Conservation (phyloP, 2,888 invertebrate species). For the Nineta flava region DNA sequence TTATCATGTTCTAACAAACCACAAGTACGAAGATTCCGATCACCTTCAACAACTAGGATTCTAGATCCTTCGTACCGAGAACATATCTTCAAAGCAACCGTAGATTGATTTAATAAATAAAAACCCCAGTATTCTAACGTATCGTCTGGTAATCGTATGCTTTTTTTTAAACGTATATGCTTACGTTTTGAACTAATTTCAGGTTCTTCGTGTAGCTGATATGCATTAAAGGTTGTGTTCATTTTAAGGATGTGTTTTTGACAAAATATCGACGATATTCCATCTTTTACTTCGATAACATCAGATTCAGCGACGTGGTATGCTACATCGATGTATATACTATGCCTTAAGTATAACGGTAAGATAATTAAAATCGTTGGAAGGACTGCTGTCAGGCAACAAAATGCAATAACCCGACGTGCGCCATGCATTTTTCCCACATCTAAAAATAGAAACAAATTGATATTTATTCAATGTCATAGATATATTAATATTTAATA, state of each 20-base stretch:
- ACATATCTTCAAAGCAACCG: slow-evolving; percentile 61
- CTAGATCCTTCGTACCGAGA: slow-evolving; percentile 65
- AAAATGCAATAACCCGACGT: slow-evolving; percentile 61
- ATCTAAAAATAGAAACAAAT: slow-evolving; percentile 31
- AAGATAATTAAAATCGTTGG: slow-evolving; percentile 60
- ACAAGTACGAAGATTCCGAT: slow-evolving; percentile 59
- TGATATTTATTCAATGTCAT: not conserved
- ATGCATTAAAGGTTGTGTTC: slow-evolving; percentile 44
- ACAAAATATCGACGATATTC: slow-evolving; percentile 71
- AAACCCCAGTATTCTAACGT: slow-evolving; percentile 83
- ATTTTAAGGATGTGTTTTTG: slow-evolving; percentile 60
- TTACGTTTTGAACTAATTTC: slow-evolving; percentile 42
- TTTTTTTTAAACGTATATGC: slow-evolving; percentile 63
- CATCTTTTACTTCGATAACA: slow-evolving; percentile 65
- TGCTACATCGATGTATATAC: slow-evolving; percentile 57
- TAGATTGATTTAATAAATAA: slow-evolving; percentile 62
- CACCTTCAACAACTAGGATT: slow-evolving; percentile 67
- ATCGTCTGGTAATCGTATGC: slow-evolving; percentile 69
- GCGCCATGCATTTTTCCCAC: slow-evolving; percentile 62
- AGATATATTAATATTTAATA: too few relatives aligned
- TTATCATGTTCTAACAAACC: slow-evolving; percentile 55
- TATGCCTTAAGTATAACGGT: slow-evolving; percentile 62
- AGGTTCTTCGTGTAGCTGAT: slow-evolving; percentile 33
- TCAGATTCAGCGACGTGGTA: slow-evolving; percentile 73
- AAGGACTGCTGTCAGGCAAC: slow-evolving; percentile 55